phyloP scores from a whole-genome alignment of 2,797 vertebrate species.

The Lepus townsendii region DNA sequence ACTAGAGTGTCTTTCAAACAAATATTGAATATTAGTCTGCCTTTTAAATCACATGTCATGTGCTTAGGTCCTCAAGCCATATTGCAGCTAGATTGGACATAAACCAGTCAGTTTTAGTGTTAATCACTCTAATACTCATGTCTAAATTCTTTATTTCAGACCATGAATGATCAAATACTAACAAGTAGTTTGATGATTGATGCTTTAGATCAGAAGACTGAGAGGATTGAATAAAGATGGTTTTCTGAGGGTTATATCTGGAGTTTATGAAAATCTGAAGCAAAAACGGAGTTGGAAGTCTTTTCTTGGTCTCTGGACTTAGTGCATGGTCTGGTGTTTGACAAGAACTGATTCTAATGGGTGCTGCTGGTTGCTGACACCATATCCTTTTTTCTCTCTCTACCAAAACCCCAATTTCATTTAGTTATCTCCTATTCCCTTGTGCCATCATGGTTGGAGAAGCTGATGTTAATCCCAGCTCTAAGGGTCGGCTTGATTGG shows the following conservation, averaged over 20 bases:
- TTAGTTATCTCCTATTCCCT: neutral
- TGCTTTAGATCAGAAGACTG: neutral
- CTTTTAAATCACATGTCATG: conserved; percentile 1
- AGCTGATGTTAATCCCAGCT: neutral
- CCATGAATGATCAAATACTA: neutral
- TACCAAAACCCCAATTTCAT: neutral
- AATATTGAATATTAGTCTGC: conserved; percentile 24
- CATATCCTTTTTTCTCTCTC: neutral
- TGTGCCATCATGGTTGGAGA: neutral
- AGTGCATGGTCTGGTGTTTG: neutral
- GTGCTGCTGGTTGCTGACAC: neutral
- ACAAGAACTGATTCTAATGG: neutral
- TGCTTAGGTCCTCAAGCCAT: neutral
- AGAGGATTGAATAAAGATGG: neutral
- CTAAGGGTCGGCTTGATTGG: neutral
- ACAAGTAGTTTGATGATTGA: neutral
- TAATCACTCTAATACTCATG: neutral
- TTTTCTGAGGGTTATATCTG: neutral
- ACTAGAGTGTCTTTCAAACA: conserved; percentile 45
- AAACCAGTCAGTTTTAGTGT: neutral
- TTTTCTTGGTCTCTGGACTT: neutral
- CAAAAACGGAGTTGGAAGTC: neutral
- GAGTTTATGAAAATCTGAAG: neutral
- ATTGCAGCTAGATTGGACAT: neutral
- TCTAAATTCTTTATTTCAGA: conserved; percentile 31